Evolutionary conservation across 1,140 invertebrate species (phyloP).

Genomic region (Temnothorax longispinosus): DNA sequence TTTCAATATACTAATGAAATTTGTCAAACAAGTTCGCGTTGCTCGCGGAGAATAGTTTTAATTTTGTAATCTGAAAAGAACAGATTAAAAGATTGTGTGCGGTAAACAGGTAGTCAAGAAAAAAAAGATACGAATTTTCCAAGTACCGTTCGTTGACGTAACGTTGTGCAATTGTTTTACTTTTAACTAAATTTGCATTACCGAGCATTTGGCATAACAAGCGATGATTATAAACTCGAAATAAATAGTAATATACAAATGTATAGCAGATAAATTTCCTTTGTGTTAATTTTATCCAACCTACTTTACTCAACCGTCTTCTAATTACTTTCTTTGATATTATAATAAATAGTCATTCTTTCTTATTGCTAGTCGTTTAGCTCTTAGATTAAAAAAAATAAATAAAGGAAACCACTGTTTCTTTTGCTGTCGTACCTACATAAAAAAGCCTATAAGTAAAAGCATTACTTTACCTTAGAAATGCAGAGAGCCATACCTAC

Average conservation of each 20-base stretch:
- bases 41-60: not conserved
- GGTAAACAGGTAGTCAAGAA: not conserved
- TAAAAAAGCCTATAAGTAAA: constrained; percentile 30
- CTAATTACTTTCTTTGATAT: not conserved
- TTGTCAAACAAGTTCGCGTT: not conserved
- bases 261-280: not conserved
- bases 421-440: not conserved
- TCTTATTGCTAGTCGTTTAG: not conserved
- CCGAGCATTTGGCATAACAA: not conserved
- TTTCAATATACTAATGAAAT: not conserved
- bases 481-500: constrained; percentile 21
- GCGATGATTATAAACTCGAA: not conserved
- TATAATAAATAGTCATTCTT: not conserved
- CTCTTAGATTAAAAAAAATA: not conserved
- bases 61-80: constrained; percentile 19
- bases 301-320: not conserved
- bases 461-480: constrained; percentile 17
- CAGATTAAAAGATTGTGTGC: not conserved
- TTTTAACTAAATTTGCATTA: not conserved
- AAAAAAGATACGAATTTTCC: not conserved
- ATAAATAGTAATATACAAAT: not conserved
- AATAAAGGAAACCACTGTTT: not conserved
- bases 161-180: not conserved
- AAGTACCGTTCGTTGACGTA: not conserved
- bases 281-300: not conserved